Base-by-base conservation (phyloP, 1,140 invertebrate genomes). In the Homarus americanus region DNA sequence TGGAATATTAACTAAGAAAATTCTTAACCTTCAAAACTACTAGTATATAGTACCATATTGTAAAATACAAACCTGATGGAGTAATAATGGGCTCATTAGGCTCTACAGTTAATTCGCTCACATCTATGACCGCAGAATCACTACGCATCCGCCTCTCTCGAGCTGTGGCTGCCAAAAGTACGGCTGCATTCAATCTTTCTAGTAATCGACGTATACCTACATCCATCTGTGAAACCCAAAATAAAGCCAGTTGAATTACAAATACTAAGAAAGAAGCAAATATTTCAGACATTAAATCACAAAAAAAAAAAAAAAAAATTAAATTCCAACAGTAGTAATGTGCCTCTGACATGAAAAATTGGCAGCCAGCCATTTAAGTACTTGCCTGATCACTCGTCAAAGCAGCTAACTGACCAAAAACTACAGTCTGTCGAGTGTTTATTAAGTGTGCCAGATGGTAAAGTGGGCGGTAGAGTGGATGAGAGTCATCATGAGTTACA, bases 321-420 rank as follows among this genome's bases (percentile, higher is more conserved):
- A 49, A 49, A 10, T 49, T 49, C 9, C 17, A n/a, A n/a, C n/a
- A n/a, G n/a, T n/a, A n/a, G n/a, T n/a, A n/a, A n/a, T n/a, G n/a
- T n/a, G n/a, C n/a, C n/a, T n/a, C n/a, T n/a, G n/a, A n/a, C n/a
- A n/a, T n/a, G n/a, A n/a, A n/a, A n/a, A n/a, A n/a, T n/a, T n/a
- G n/a, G n/a, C n/a, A n/a, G n/a, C n/a, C n/a, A n/a, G n/a, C n/a
- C n/a, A n/a, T n/a, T n/a, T n/a, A n/a, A n/a, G n/a, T n/a, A 92
- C 75, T 87, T 86, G 87, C 92, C 88, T 90, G 92, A 41, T 91
- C 92, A 90, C 69, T 92, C 78, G 76, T 92, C 28, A 92, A 63
- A 24, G 88, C 83, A 75, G 92, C 41, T 49, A 92, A 32, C 41
- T 92, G 92, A 40, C 88, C 84, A 82, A 87, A 92, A 15, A 87